A percentile compares a stretch with the other conserved stretches of the same genome.
phyloP scores from a whole-genome alignment of 2,113 vertebrate species.

The Heterochromis multidens region DNA sequence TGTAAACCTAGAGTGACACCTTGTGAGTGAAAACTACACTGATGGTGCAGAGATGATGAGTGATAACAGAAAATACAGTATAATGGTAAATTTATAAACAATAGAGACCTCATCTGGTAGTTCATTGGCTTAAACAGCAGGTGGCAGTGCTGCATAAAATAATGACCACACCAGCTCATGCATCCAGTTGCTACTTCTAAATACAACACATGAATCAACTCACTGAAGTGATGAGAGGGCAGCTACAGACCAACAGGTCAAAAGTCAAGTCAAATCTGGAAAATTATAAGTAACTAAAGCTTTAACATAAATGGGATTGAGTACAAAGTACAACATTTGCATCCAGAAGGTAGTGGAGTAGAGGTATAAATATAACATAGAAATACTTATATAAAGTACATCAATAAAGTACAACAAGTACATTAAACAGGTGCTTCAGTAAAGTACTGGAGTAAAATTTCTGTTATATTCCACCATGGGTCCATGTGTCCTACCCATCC shows the following conservation, averaged over 20 bases:
- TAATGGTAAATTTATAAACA: not conserved
- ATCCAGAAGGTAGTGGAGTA: not conserved
- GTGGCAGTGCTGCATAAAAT: not conserved
- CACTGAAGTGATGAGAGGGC: not conserved
- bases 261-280: not conserved
- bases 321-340: not conserved
- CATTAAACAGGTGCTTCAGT: not conserved
- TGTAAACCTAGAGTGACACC: not conserved
- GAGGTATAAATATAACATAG: not conserved
- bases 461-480: not conserved
- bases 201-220: not conserved
- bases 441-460: not conserved
- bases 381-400: not conserved
- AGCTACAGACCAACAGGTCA: no score
- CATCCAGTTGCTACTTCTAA: not conserved
- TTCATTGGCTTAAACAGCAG: not conserved
- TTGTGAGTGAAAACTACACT: not conserved
- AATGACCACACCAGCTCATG: not conserved
- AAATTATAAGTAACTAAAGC: not conserved
- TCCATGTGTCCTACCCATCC: not conserved
- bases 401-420: not conserved
- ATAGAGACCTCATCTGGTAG: not conserved
- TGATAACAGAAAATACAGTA: not conserved
- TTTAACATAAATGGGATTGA: not conserved
- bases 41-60: not conserved